Evolutionary conservation across 2,888 invertebrate genomes (phyloP), one percentile per base, ranked within the genome.

Genomic region (Diarsia brunnea): DNA sequence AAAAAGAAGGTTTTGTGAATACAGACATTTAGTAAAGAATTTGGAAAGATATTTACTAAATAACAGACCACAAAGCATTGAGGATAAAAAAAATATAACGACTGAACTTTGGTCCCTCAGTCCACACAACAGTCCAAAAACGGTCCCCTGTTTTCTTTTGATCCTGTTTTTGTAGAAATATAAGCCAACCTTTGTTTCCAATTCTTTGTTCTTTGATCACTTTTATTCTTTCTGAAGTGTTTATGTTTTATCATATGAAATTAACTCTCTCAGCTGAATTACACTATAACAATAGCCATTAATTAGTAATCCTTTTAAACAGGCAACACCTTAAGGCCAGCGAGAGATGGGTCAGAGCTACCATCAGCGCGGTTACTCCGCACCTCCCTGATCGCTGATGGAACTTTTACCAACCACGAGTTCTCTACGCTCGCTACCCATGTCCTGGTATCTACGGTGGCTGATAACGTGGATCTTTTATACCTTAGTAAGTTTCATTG

Each of bases 351-450:
- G 0, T 88, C 88, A 0, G 89, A 89, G 43, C 82, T 92, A 5
- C 92, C 92, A 0, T 91, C 91, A 3, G 45, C 91, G 3, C 87
- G 92, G 7, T 53, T 82, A 1, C 73, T 92, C 21, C 88, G 91
- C 45, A 91, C 91, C 19, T 84, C 84, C 14, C 82, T 92, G 8
- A 79, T 92, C 5, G 87, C 85, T 0, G 91, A 91, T 12, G 92
- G 92, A 0, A 81, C 76, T 73, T 78, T 87, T 64, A 69, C 84
- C 12, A 84, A 87, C 49, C 88, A 90, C 19, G 74, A 89, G 38
- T 92, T 91, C 81, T 89, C 89, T 5, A 82, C 81, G 0, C 75
- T 92, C 1, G 84, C 89, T 0, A 82, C 88, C 5, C 88, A 92
- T 64, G 7, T 89, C 2, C 70, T 89, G 1, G 81, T 89, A 5